Base-by-base conservation (phyloP, 2,113 vertebrate genomes). In the Trogon surrucura region DNA sequence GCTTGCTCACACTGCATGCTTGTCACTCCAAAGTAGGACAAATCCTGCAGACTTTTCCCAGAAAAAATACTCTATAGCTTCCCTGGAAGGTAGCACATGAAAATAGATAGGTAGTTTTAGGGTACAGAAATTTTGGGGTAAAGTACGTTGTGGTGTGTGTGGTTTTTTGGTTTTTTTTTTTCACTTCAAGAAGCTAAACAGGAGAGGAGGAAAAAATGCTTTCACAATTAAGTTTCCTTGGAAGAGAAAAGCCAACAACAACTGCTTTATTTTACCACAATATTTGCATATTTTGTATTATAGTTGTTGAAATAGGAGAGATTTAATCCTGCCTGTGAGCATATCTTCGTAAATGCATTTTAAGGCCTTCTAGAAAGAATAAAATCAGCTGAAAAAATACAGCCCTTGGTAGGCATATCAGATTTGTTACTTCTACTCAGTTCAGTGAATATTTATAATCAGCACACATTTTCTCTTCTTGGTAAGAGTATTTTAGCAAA, bases 351-450 rank as follows among this genome's bases (percentile, higher is more conserved):
- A 94, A 96, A 85, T 58, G 57, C 12, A 30, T 73, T 95, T 77
- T 88, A 96, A 91, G 90, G 66, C 57, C 66, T 86, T 67, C 72
- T 57, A 93, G 89, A 78, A 95, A 96, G 15, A 90, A 83, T 82
- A 95, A 97, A 96, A 95, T 91, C 88, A 83, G 71, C 74, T 51
- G 44, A 72, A 91, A 95, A 92, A 93, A 96, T 95, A 91, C 70
- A 83, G 70, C 82, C 64, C 51, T 96, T 92, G 56, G 70, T 93
- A 95, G 78, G 50, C 73, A 89, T 70, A 85, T 87, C 5, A 94
- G 58, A 94, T 96, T 95, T 96, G 95, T 95, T 86, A 85, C 80
- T 89, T 83, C 50, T 91, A 58, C 61, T 61, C 61, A 44, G 79
- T 91, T 95, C 77, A 73, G 77, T 81, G 85, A 93, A 44, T 85